These are phyloP conservation scores for Drosophila littoralis DNA, from an alignment of 1,140 invertebrate genomes.

Conservation along the genomic window DNA sequence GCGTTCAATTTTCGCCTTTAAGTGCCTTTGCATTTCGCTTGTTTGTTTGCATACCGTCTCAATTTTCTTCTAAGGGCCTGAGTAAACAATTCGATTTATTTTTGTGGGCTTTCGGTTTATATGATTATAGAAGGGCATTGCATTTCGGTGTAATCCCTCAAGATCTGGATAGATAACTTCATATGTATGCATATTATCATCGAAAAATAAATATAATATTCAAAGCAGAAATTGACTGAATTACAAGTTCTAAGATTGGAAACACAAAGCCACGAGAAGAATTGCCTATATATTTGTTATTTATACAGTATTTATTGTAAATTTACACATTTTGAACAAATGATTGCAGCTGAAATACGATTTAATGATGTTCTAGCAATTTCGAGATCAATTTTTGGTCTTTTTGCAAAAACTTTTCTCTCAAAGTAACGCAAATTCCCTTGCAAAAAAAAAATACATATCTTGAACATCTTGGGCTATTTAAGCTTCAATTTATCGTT, in stretches of 20 bases:
- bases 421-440: conserved; percentile 1
- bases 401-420: neutral
- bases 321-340: too few species aligned
- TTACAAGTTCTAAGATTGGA: too few species aligned
- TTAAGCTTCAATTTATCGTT: conserved; percentile 27
- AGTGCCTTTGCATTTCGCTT: conserved; percentile 33
- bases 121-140: neutral
- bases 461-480: conserved; percentile 5
- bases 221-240: too few species aligned
- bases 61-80: conserved; percentile 15
- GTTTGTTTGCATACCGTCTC: conserved; percentile 33
- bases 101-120: conserved; percentile 32
- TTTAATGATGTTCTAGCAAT: neutral
- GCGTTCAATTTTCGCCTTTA: conserved; percentile 23
- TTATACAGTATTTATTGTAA: too few species aligned
- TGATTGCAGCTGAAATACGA: too few species aligned
- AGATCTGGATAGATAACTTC: neutral
- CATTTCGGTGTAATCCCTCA: too few species aligned
- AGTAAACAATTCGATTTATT: conserved; percentile 46
- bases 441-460: conserved; percentile 3
- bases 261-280: too few species aligned
- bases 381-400: neutral
- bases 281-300: too few species aligned
- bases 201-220: too few species aligned
- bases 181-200: too few species aligned